phyloP scores from a whole-genome alignment of 53 echinoderm and acorn worm species.

The Echinometra lucunter region DNA sequence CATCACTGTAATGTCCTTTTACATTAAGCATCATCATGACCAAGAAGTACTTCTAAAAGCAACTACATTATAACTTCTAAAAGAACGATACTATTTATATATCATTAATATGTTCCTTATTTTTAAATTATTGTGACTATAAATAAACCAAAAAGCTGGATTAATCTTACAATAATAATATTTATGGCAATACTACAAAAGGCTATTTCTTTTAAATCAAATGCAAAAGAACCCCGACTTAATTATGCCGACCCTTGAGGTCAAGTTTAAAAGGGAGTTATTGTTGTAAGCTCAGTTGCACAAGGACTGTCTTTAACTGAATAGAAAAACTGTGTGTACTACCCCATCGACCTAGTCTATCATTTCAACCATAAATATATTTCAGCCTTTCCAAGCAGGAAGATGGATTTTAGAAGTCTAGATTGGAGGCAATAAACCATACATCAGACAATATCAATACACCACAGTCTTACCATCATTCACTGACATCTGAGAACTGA shows the following conservation, averaged over 20 bases:
- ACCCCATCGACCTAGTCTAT: not conserved
- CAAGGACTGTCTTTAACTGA: not conserved
- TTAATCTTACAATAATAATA: not conserved
- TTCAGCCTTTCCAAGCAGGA: not conserved
- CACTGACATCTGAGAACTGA: conserved; percentile 12
- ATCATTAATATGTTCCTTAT: not conserved
- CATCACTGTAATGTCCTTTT: not conserved
- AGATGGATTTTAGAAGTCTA: conserved; percentile 8
- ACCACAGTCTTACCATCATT: not conserved
- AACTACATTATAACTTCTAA: not conserved
- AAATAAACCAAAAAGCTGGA: not conserved
- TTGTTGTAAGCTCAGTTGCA: not conserved
- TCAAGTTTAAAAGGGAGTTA: not conserved
- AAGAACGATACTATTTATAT: no score
- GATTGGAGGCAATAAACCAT: conserved; percentile 38
- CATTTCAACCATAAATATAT: not conserved
- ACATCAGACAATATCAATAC: conserved; percentile 33
- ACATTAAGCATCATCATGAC: not conserved
- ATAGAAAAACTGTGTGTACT: not conserved
- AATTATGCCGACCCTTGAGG: not conserved
- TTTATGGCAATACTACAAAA: not conserved
- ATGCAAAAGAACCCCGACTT: not conserved
- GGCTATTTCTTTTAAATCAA: not conserved
- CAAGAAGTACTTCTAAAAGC: not conserved
- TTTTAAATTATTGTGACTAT: not conserved